Evolutionary conservation across 2,797 vertebrate species (phyloP).

Genomic region (Avahi laniger): DNA sequence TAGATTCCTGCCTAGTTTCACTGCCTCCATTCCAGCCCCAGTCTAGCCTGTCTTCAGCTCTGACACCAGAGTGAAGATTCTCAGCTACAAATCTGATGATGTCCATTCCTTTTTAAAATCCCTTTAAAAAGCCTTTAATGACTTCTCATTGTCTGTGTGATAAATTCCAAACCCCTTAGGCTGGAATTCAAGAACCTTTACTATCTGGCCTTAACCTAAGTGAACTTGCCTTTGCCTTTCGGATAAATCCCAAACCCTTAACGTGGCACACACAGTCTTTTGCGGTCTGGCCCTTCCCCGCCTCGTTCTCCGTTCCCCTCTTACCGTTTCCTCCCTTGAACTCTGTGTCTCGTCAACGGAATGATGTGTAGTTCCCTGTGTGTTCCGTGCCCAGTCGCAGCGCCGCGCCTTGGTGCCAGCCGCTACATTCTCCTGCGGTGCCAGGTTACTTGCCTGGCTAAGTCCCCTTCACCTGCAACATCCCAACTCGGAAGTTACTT

Average conservation of each 20-base stretch:
- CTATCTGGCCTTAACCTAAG: not conserved
- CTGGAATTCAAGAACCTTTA: not conserved
- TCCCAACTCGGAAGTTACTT: not conserved
- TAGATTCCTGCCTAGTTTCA: not conserved
- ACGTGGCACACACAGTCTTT: not conserved
- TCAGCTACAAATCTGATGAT: not conserved
- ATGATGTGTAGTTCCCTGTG: not conserved
- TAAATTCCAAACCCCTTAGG: not conserved
- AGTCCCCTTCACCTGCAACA: not conserved
- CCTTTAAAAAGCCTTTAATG: not conserved
- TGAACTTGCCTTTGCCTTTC: not conserved
- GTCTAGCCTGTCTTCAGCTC: no score
- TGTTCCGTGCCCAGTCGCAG: not conserved
- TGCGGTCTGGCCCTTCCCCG: not conserved
- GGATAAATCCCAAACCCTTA: not conserved
- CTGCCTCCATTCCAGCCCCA: not conserved
- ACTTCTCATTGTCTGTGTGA: not conserved
- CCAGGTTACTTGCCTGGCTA: not conserved
- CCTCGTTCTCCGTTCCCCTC: no score
- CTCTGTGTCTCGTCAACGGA: fast-evolving
- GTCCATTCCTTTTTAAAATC: not conserved
- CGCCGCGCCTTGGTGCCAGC: no score
- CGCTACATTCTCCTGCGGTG: fast-evolving
- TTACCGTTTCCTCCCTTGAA: no score
- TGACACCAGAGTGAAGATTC: not conserved